Conservation (phyloP, 2,888 invertebrate genomes). For the Tiphia femorata region DNA sequence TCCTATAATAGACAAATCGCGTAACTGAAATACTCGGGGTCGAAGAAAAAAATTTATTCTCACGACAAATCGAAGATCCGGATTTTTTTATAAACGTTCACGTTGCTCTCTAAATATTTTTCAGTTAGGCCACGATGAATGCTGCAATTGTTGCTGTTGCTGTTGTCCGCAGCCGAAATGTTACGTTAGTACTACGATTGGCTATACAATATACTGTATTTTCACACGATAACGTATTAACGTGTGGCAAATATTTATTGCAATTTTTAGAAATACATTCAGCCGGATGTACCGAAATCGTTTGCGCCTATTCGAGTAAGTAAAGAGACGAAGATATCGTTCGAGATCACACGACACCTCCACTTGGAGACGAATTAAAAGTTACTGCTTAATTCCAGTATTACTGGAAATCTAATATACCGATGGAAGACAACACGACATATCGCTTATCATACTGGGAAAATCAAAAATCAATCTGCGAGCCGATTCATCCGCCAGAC, state of each 20-base stretch:
- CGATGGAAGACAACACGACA: slow-evolving; percentile 74
- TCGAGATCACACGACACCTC: neutral
- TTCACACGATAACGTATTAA: too few relatives aligned
- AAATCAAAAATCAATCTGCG: slow-evolving; percentile 24
- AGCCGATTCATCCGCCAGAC: slow-evolving; percentile 63
- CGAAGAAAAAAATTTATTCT: too few relatives aligned
- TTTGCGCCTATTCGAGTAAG: slow-evolving; percentile 67
- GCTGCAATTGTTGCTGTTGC: slow-evolving; percentile 61
- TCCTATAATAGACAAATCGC: neutral
- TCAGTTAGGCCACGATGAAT: slow-evolving; percentile 57
- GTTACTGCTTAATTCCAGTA: slow-evolving; percentile 40
- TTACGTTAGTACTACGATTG: slow-evolving; percentile 41
- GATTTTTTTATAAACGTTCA: too few relatives aligned
- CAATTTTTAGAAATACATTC: slow-evolving; percentile 57
- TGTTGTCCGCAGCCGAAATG: slow-evolving; percentile 46
- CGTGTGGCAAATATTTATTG: too few relatives aligned
- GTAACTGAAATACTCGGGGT: too few relatives aligned
- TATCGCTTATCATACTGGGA: slow-evolving; percentile 68
- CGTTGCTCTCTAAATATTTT: slow-evolving; percentile 8
- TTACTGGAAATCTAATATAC: slow-evolving; percentile 67
- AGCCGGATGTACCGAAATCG: slow-evolving; percentile 63
- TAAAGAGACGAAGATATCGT: neutral
- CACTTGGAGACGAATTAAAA: neutral
- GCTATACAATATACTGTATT: too few relatives aligned
- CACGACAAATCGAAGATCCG: too few relatives aligned